Evolutionary conservation across 2,888 invertebrate species (phyloP), one percentile per base, ranked within the genome.

Genomic region (Mesorhabditis sp.): DNA sequence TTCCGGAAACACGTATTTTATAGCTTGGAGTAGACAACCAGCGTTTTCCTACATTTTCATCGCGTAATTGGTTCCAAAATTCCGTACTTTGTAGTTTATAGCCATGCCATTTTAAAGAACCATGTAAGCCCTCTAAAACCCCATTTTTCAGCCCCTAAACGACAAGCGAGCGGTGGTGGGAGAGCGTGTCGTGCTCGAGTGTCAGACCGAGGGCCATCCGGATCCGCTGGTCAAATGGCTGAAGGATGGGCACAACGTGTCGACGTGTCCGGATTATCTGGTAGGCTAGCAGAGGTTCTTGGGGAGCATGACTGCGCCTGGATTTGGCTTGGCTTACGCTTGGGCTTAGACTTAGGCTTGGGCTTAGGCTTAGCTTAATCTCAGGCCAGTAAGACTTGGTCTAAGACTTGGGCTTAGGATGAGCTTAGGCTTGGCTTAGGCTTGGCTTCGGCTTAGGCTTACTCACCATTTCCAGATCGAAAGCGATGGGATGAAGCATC

Each of bases 191-290:
- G 73, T 80, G 62, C 77, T 86, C 63, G 85, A 86, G 72, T 84
- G 84, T 67, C 82, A 83, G 67, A 73, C 86, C 45, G 84, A 84
- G 66, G 86, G 84, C 10, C 82, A 85, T 69, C 86, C 86, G 7
- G 83, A 83, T 70, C 86, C 86, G 62, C 80, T 78, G n/a, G 79
- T 86, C 66, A 86, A 85, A 72, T 86, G 85, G 85, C 80, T 85
- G n/a, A 86, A 86, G 73, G 86, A 86, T 65, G 84, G 86, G 10
- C 82, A 84, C 65, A 83, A 86, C 72, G 81, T 85, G 41, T 82
- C 83, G n/a, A 77, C 77, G 62, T 85, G 85, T 70, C 86, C 86
- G 7, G 85, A 86, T 72, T 84, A 85, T 73, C 69, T 81, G 73
- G 84, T 86, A 2, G 28, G 28, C 28, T 28, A 28, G 28, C 28